Evolutionary conservation across 2,888 invertebrate species (phyloP), one percentile per base, ranked within the genome.

Genomic region (Eumacrocentrus americanus): DNA sequence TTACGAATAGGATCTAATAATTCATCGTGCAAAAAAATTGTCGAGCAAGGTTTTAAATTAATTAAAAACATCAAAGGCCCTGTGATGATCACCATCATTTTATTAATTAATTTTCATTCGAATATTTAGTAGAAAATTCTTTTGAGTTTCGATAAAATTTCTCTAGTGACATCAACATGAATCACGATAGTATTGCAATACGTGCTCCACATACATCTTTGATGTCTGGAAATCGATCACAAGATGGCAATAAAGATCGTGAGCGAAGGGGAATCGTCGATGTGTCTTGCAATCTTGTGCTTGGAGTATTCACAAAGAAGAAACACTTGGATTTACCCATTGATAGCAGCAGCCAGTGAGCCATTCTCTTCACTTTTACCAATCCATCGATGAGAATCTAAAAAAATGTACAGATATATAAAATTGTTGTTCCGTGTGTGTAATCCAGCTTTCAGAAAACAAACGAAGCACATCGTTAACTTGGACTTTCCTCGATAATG

Each of bases 191-290:
- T 52, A 9, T 38, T 12, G 23, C 40, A 52, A 52, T 40, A 6
- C 18, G 6, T 23, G 38, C 52, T 52, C 25, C 14, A 52, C 23
- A 25, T 52, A 40, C 38, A n/a, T n/a, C 29, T 40, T 40, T 2
- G 3, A 6, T 5, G 9, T 9, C 38, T 23, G 29, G 25, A 40
- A 52, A 40, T 52, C 23, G 23, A 25, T 52, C 40, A 52, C 40
- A 35, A 20, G 16, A 52, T 52, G 18, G 52, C 16, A 52, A 40
- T 52, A 40, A 52, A 40, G 52, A 40, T 40, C 40, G 16, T 52
- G 40, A 52, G 25, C 38, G 20, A 5, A 29, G 9, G 40, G 25
- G 25, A 42, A 42, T 25, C 29, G 46, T 46, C 40, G 23, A 25
- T 38, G 14, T 53, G 18, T 25, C 18, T 53, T 25, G 16, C 29